A percentile compares a stretch with the other conserved stretches of the same genome.
These are phyloP conservation scores for Lophotriccus pileatus DNA, from an alignment of 2,797 vertebrate species.

Conservation along the genomic window DNA sequence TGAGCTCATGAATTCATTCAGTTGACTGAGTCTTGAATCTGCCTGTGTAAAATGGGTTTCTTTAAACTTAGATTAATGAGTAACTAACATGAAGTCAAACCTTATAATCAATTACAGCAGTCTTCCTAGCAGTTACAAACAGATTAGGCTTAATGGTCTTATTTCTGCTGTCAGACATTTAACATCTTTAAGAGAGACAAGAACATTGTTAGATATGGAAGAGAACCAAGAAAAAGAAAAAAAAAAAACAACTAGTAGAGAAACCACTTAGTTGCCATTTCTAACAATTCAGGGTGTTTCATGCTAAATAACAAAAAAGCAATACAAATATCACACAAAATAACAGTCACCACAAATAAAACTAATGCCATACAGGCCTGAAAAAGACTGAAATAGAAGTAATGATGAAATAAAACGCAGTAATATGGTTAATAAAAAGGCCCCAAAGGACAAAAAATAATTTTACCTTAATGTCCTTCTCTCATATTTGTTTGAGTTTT, in stretches of 20 bases:
- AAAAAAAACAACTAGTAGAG: no score
- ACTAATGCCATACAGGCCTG: background rate
- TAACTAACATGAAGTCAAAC: background rate
- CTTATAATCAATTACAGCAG: background rate
- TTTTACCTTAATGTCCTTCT: background rate
- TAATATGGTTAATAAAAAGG: background rate
- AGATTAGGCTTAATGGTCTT: background rate
- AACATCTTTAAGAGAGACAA: background rate
- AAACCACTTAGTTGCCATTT: background rate
- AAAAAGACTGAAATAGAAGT: background rate
- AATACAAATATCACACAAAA: background rate
- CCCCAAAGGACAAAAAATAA: background rate
- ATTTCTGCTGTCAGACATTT: background rate
- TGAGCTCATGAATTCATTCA: background rate
- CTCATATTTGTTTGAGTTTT: background rate
- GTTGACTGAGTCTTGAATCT: background rate
- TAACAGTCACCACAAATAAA: background rate
- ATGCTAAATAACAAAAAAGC: background rate
- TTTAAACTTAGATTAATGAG: background rate
- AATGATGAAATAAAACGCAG: background rate
- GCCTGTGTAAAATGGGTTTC: background rate
- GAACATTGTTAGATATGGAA: background rate
- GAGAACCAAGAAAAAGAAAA: background rate
- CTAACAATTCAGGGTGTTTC: background rate
- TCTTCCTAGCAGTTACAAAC: background rate